phyloP scores from a whole-genome alignment of 2,113 vertebrate species.

The Microcebus murinus region DNA sequence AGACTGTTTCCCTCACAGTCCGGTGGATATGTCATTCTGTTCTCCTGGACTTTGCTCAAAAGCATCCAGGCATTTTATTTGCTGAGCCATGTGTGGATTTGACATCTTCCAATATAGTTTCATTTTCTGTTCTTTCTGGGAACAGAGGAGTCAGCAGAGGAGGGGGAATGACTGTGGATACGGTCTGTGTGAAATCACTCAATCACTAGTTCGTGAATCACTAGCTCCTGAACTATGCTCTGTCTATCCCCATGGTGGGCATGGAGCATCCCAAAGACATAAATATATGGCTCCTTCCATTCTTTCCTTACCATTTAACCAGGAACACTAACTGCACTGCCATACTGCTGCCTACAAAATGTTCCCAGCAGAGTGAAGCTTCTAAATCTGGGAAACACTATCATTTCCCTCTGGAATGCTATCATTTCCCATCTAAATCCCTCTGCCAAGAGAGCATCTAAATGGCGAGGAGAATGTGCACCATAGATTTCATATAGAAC shows the following conservation, averaged over 20 bases:
- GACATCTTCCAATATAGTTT: neutral
- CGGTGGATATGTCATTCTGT: neutral
- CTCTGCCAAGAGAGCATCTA: slow-evolving; percentile 24
- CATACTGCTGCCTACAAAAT: neutral
- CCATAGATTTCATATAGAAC: slow-evolving; percentile 16
- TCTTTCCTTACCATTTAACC: neutral
- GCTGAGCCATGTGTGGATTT: neutral
- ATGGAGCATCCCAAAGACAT: neutral
- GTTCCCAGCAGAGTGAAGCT: neutral
- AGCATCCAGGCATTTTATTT: neutral
- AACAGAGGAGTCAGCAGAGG: neutral
- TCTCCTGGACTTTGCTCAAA: neutral
- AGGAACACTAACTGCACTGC: neutral
- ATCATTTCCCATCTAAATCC: neutral
- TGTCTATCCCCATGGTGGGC: neutral
- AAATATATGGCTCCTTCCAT: neutral
- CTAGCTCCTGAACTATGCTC: neutral
- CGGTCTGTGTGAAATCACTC: neutral
- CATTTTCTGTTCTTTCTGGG: neutral
- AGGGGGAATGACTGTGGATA: neutral
- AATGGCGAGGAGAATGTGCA: neutral
- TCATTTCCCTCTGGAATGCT: slow-evolving; percentile 16
- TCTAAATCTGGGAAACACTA: slow-evolving; percentile 12
- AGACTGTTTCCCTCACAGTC: neutral
- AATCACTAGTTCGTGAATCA: neutral